Base-by-base conservation (phyloP, 2,113 vertebrate genomes). In the Mustela lutreola region DNA sequence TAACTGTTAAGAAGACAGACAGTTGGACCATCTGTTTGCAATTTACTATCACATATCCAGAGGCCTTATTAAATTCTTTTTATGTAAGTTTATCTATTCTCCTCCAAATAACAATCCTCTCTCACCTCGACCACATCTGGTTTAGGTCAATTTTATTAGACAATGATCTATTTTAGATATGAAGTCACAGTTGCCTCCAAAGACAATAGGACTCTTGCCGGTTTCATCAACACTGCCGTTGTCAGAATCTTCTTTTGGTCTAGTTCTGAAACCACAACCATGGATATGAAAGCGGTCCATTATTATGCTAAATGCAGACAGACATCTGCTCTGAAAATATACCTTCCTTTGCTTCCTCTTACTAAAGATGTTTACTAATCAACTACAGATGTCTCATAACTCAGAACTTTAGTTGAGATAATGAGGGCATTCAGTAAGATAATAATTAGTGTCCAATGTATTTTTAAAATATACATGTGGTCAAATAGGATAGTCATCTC, bases 101-200 rank as follows among this genome's bases (percentile, higher is more conserved):
- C 39, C 76, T 95, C 22, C 71, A 91, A 89, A 86, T 26, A 97
- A 75, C 11, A 93, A 21, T 94, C 62, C 9, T n/a, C 39, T 76
- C 33, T 91, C 22, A 89, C 63, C 36, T 92, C 33, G 4, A 56
- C 48, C 26, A 50, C 60, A 86, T 84, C 95, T 95, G 78, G 18
- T 84, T 70, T 39, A 90, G 16, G 42, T 65, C 21, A 89, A 60
- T 56, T 88, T 94, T 84, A 15, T 73, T 78, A 80, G 45, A 50
- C 45, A 92, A 16, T 39, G 12, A 76, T 53, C 39, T 83, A 79
- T 79, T 96, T 97, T 87, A 84, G 2, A 76, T 65, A 84, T 60
- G 19, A 91, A 48, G n/a, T 84, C 67, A 36, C 12, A 36, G 15
- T 91, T 60, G 26, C 16, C 48, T 94, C 62, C 56, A 94, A 95